Percentiles rank a stretch among this genome's conserved stretches.
These are phyloP conservation scores for Conus ventricosus DNA, from an alignment of 1,140 invertebrate species.

Conservation along the genomic window DNA sequence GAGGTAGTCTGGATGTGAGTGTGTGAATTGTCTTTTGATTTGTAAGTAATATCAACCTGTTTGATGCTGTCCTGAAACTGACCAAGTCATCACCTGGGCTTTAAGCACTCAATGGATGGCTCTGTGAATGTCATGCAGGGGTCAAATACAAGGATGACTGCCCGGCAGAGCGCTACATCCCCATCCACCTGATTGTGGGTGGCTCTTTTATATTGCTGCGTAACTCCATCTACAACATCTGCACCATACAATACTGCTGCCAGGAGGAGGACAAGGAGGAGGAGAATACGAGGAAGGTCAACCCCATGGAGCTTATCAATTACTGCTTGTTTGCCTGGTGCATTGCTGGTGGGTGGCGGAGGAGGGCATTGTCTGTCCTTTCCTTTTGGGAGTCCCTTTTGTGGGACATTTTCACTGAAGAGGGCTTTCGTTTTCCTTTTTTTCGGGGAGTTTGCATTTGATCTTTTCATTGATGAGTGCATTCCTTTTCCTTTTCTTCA, in stretches of 20 bases:
- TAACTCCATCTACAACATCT: conserved; percentile 81
- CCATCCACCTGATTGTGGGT: conserved; percentile 88
- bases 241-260: conserved; percentile 72
- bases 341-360: conserved; percentile 57
- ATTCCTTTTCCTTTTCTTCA: too few relatives aligned
- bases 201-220: conserved; percentile 83
- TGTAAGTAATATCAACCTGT: too few relatives aligned
- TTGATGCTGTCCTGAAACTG: background rate
- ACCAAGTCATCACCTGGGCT: background rate
- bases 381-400: too few relatives aligned
- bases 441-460: too few relatives aligned
- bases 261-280: conserved; percentile 77
- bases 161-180: conserved; percentile 84
- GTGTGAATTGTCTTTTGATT: too few relatives aligned
- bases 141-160: conserved; percentile 86
- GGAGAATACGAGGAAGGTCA: conserved; percentile 75
- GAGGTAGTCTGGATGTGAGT: too few relatives aligned
- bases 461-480: too few relatives aligned
- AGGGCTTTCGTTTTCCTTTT: too few relatives aligned
- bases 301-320: conserved; percentile 79
- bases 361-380: too few relatives aligned
- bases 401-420: too few relatives aligned
- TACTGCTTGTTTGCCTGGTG: conserved; percentile 80
- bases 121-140: conserved; percentile 43
- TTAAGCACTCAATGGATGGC: background rate